Evolutionary conservation across 2,113 vertebrate genomes (phyloP).

Genomic region (Aptenodytes forsteri): DNA sequence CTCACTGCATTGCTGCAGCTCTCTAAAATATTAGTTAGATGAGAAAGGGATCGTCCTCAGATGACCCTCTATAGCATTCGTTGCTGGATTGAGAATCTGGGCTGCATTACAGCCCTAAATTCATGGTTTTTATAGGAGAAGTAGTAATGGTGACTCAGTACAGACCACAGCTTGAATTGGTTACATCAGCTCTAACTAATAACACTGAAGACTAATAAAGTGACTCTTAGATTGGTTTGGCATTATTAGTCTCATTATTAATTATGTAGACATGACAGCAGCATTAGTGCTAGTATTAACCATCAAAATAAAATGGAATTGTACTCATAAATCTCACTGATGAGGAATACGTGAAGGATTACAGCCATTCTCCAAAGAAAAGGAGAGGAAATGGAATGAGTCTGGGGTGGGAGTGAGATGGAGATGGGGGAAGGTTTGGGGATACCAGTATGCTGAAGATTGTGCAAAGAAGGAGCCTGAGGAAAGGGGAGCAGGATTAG

Average conservation of each 20-base stretch:
- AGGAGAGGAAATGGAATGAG: neutral
- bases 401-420: neutral
- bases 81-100: neutral
- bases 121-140: neutral
- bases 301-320: conserved; percentile 57
- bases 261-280: conserved; percentile 52
- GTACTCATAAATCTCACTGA: conserved; percentile 50
- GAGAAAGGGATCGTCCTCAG: neutral
- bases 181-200: conserved; percentile 51
- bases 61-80: neutral
- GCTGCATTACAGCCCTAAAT: neutral
- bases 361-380: neutral
- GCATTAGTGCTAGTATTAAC: conserved; percentile 44
- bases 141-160: neutral
- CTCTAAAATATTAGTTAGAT: neutral
- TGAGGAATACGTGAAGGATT: conserved; percentile 20
- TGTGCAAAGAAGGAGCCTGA: neutral
- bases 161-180: conserved; percentile 6
- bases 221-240: conserved; percentile 37
- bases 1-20: neutral
- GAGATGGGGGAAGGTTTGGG: neutral
- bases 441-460: neutral
- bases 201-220: conserved; percentile 26
- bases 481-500: neutral
- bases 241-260: conserved; percentile 53